Evolutionary conservation across 1,140 invertebrate species (phyloP), one percentile per base, ranked within the genome.

Genomic region (Drosophila sucinea): DNA sequence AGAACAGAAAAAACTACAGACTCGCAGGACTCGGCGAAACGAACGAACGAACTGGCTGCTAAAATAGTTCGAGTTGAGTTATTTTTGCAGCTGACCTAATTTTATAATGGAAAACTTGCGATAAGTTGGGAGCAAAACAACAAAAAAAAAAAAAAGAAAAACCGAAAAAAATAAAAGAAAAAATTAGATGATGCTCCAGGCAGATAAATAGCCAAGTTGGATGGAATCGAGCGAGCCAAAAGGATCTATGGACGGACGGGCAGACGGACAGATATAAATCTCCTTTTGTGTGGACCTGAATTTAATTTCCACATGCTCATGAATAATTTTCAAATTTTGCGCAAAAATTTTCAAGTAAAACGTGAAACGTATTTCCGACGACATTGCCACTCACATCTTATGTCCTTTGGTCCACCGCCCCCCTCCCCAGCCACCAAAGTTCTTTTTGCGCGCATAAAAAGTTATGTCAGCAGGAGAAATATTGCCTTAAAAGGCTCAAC

Each of bases 271-370:
- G 79, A 89, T 89, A 89, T 89, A 89, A 89, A 89, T 89, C 84
- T 89, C 84, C 75, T 87, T 90, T 90, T 89, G 77, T 89, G 81
- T 84, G 84, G 84, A 89, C 84, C 85, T 89, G 84, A 89, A 90
- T 89, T 89, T 84, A 89, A 89, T 89, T 89, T 89, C 84, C 85
- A 89, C 84, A 89, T 90, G 84, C 85, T 89, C 84, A 89, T 89
- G 84, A 89, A 89, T 90, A 89, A 89, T 89, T 89, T 89, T 89
- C 85, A 89, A 89, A 89, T 89, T 87, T 87, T 77, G 56, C 56
- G 17, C 84, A 80, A 87, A 89, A 58, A 58, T 58, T 58, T 58
- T 80, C 81, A 81, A 89, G 77, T 89, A 81, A 89, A 89, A 89
- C 80, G 84, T 89, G 71, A 89, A 90, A 81, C 84, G 84, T 90